These are phyloP conservation scores for Tetramorium parvispinum DNA, from an alignment of 1,140 invertebrate species.

Conservation along the genomic window DNA sequence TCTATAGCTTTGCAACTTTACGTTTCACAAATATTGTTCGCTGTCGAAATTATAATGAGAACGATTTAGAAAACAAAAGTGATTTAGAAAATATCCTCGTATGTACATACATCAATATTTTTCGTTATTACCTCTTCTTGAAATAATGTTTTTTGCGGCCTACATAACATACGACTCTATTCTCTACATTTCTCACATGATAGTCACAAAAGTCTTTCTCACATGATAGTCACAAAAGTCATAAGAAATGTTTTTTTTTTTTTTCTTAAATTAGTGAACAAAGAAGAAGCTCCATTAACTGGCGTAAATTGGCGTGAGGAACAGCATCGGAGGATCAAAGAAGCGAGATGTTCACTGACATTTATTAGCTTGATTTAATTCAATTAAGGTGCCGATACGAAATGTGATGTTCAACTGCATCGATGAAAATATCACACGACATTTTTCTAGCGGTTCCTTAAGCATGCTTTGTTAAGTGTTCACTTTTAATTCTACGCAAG, in stretches of 20 bases:
- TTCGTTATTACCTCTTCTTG: background rate
- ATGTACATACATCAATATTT: background rate
- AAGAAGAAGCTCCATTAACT: conserved; percentile 43
- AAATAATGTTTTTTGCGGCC: background rate
- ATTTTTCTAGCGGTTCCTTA: conserved; percentile 47
- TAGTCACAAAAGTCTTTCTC: no score
- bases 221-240: conserved; percentile 19
- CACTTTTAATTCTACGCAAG: background rate
- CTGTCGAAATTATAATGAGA: background rate
- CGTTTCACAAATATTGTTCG: background rate
- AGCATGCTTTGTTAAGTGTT: background rate
- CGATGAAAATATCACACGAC: conserved; percentile 78
- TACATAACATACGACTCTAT: background rate
- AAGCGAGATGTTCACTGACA: conserved; percentile 66
- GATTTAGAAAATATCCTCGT: background rate
- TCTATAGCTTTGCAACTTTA: background rate
- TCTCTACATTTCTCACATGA: conserved; percentile 10
- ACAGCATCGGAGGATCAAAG: conserved; percentile 75
- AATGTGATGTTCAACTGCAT: conserved; percentile 75
- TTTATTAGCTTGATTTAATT: conserved; percentile 81
- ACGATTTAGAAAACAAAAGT: background rate
- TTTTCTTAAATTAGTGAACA: conserved; percentile 48
- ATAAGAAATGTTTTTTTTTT: conserved; percentile 33
- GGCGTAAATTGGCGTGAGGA: conserved; percentile 78
- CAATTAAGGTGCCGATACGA: conserved; percentile 81